phyloP scores from a whole-genome alignment of 2,113 vertebrate genomes.

The Naja naja region DNA sequence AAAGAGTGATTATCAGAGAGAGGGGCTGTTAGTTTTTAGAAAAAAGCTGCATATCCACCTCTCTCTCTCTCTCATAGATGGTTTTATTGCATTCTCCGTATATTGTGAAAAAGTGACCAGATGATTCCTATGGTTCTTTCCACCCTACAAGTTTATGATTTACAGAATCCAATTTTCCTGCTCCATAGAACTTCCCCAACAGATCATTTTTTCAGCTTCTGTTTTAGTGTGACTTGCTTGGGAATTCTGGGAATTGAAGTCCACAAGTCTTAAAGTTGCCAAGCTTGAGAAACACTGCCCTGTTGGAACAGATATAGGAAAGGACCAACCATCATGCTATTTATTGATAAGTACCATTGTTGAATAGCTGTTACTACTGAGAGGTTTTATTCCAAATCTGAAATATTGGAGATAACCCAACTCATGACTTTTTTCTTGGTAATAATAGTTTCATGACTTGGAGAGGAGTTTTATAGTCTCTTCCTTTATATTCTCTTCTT shows the following conservation, averaged over 20 bases:
- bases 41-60: background rate
- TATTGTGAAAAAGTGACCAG: background rate
- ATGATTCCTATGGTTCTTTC: background rate
- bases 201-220: no score
- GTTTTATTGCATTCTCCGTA: background rate
- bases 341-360: background rate
- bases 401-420: background rate
- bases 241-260: no score
- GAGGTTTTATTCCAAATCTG: background rate
- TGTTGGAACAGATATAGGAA: background rate
- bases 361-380: background rate
- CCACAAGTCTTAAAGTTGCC: no score
- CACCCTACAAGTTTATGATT: background rate
- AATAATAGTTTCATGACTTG: background rate
- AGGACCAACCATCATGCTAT: background rate
- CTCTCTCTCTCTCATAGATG: background rate
- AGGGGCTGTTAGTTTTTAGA: background rate
- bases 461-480: background rate
- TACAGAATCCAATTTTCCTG: background rate
- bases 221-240: background rate
- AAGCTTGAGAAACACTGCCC: background rate
- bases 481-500: background rate
- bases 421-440: background rate
- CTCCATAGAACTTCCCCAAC: background rate
- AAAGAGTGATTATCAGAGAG: background rate